Conservation (phyloP, 2,888 invertebrate species). For the Tanytarsus gracilentus region DNA sequence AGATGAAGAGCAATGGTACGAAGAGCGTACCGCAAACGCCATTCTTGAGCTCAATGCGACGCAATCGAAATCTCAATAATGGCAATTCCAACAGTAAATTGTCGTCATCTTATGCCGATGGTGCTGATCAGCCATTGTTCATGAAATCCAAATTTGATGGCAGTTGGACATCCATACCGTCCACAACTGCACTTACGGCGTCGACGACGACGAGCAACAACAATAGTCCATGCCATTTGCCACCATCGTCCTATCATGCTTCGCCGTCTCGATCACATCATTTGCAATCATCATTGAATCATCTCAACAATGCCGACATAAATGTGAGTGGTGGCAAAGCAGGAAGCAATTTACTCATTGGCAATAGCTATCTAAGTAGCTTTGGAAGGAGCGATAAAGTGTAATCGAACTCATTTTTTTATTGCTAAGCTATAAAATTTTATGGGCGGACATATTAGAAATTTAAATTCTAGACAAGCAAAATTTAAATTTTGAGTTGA, state of each 20-base stretch:
- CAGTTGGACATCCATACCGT: slow-evolving; percentile 40
- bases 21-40: slow-evolving; percentile 36
- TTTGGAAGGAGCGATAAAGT: slow-evolving; percentile 43
- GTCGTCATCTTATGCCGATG: slow-evolving; percentile 38
- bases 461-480: too few species aligned
- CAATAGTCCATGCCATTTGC: slow-evolving; percentile 32
- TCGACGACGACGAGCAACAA: slow-evolving; percentile 32
- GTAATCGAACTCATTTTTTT: slow-evolving; percentile 33
- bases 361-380: slow-evolving; percentile 41
- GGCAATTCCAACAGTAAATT: slow-evolving; percentile 28
- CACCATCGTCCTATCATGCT: slow-evolving; percentile 32
- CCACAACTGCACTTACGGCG: slow-evolving; percentile 32
- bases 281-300: slow-evolving; percentile 21
- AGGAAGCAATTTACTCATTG: slow-evolving; percentile 33
- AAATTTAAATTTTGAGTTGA: background rate
- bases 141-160: slow-evolving; percentile 42
- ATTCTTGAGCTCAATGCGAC: slow-evolving; percentile 33
- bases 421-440: too few species aligned
- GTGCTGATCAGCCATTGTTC: slow-evolving; percentile 38
- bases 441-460: too few species aligned
- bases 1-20: slow-evolving; percentile 29
- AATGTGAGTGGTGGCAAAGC: slow-evolving; percentile 32
- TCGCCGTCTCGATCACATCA: slow-evolving; percentile 31
- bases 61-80: slow-evolving; percentile 39
- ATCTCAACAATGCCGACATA: slow-evolving; percentile 32